These are phyloP conservation scores for Phodopus roborovskii DNA, from an alignment of 2,113 vertebrate species.

Conservation along the genomic window DNA sequence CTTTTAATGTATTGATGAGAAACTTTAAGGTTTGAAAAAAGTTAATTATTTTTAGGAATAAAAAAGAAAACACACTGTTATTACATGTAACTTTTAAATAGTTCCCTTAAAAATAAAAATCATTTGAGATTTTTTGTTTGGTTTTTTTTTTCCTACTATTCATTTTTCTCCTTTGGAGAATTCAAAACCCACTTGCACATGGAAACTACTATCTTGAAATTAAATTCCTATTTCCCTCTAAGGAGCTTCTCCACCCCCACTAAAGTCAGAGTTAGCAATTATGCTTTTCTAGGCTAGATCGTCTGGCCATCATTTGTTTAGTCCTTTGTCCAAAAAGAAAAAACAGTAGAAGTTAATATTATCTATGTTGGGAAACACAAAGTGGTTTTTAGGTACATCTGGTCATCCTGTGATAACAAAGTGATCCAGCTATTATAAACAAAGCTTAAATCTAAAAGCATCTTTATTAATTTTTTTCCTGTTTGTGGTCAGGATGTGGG, in stretches of 20 bases:
- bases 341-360: slow-evolving; percentile 25
- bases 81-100: slow-evolving; percentile 39
- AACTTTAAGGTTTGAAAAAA: slow-evolving; percentile 53
- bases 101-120: slow-evolving; percentile 34
- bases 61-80: slow-evolving; percentile 63
- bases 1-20: slow-evolving; percentile 67
- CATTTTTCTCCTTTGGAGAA: slow-evolving; percentile 43
- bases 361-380: slow-evolving; percentile 52
- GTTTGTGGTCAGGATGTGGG: slow-evolving; percentile 46
- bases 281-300: slow-evolving; percentile 45
- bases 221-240: slow-evolving; percentile 74
- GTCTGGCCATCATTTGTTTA: slow-evolving; percentile 75
- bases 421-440: slow-evolving; percentile 48
- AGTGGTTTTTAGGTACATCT: slow-evolving; percentile 61
- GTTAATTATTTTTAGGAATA: slow-evolving; percentile 63
- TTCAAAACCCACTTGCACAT: slow-evolving; percentile 70
- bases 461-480: slow-evolving; percentile 69
- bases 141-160: slow-evolving; percentile 50
- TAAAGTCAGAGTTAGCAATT: slow-evolving; percentile 76
- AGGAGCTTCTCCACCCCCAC: slow-evolving; percentile 64
- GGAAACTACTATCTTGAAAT: slow-evolving; percentile 73
- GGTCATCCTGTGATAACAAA: slow-evolving; percentile 57
- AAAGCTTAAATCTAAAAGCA: slow-evolving; percentile 45
- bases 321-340: slow-evolving; percentile 23
- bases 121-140: neutral